Conservation (phyloP, 2,888 invertebrate species). For the Yponomeuta malinellus region DNA sequence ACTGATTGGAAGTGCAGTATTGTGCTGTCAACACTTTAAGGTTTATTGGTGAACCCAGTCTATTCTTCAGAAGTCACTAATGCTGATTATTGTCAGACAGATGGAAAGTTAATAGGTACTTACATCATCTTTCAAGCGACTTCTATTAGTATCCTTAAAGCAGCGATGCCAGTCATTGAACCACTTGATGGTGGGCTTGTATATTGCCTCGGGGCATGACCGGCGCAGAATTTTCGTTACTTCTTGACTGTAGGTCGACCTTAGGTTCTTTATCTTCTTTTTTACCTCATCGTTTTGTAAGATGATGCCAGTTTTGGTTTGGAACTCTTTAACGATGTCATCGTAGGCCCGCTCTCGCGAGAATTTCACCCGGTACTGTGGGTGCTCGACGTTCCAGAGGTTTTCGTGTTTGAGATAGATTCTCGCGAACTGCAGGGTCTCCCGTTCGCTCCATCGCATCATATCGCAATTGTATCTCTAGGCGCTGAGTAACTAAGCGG, state of each 20-base stretch:
- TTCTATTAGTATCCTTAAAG: not conserved
- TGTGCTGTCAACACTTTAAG: too few relatives aligned
- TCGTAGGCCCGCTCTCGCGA: not conserved
- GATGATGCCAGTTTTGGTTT: not conserved
- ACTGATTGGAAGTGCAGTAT: too few relatives aligned
- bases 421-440: slow-evolving; percentile 31
- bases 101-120: not conserved
- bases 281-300: slow-evolving; percentile 14
- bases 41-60: too few relatives aligned
- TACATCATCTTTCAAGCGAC: not conserved
- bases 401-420: slow-evolving; percentile 31
- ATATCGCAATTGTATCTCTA: not conserved
- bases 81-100: not conserved
- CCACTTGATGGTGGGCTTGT: slow-evolving; percentile 50
- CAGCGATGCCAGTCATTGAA: slow-evolving; percentile 41
- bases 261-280: slow-evolving; percentile 48
- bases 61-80: too few relatives aligned
- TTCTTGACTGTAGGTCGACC: slow-evolving; percentile 53
- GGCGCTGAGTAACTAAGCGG: not conserved
- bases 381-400: slow-evolving; percentile 31
- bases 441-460: slow-evolving; percentile 29
- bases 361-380: slow-evolving; percentile 26
- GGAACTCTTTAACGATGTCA: not conserved
- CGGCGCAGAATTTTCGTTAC: slow-evolving; percentile 46
- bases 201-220: slow-evolving; percentile 34